These are phyloP conservation scores for Bombylius major DNA, from an alignment of 2,888 invertebrate species.

Conservation along the genomic window DNA sequence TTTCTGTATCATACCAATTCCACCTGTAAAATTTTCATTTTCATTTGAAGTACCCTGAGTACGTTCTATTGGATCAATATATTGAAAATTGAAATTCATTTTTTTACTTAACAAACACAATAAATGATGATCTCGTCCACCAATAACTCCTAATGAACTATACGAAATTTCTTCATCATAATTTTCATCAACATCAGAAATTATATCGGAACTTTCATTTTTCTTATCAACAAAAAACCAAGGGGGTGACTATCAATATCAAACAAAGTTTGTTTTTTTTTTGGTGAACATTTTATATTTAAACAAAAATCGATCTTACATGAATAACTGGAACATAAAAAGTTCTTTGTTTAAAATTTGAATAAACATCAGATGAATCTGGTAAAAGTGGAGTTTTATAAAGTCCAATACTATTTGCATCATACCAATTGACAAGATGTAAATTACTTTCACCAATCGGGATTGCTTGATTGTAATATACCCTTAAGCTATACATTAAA, in stretches of 20 bases:
- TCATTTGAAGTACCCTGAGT: slow-evolving; percentile 50
- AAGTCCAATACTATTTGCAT: slow-evolving; percentile 42
- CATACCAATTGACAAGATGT: slow-evolving; percentile 61
- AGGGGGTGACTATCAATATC: slow-evolving; percentile 48
- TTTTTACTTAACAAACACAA: slow-evolving; percentile 48
- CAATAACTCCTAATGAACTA: slow-evolving; percentile 38
- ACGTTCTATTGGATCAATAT: slow-evolving; percentile 60
- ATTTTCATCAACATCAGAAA: too few species aligned
- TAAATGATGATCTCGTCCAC: slow-evolving; percentile 60
- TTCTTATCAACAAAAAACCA: slow-evolving; percentile 62
- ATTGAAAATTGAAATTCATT: slow-evolving; percentile 58
- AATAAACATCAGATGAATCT: slow-evolving; percentile 45
- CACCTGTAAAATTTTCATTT: slow-evolving; percentile 49
- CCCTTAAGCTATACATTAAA: slow-evolving; percentile 44
- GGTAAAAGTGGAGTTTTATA: slow-evolving; percentile 57
- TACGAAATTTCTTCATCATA: slow-evolving; percentile 4
- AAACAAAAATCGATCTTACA: slow-evolving; percentile 31
- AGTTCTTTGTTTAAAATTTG: slow-evolving; percentile 49
- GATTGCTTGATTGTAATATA: slow-evolving; percentile 60
- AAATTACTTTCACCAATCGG: slow-evolving; percentile 46
- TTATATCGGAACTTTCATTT: slow-evolving; percentile 32
- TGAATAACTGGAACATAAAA: slow-evolving; percentile 61
- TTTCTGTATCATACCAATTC: slow-evolving; percentile 56
- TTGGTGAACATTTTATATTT: too few species aligned
- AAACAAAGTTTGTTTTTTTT: background rate